phyloP scores from a whole-genome alignment of 2,888 invertebrate species.

The Phasia obesa region DNA sequence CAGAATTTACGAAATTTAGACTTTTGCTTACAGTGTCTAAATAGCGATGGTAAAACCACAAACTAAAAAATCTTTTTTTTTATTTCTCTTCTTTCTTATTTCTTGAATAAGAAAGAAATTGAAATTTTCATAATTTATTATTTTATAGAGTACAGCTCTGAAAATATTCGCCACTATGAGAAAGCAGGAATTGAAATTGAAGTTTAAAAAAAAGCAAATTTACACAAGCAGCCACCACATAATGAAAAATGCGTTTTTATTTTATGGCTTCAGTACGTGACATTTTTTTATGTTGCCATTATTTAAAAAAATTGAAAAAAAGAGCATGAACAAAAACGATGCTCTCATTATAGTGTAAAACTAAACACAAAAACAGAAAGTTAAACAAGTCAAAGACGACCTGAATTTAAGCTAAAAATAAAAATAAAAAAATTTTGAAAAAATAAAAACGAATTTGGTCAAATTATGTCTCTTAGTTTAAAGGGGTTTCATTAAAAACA shows the following conservation, averaged over 20 bases:
- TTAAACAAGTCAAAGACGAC: background rate
- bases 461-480: too few relatives aligned
- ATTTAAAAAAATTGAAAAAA: conserved; percentile 19
- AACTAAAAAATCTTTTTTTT: too few relatives aligned
- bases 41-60: too few relatives aligned
- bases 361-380: background rate
- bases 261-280: conserved; percentile 62
- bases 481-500: too few relatives aligned
- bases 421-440: too few relatives aligned
- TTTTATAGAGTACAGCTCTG: conserved; percentile 8
- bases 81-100: too few relatives aligned
- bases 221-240: conserved; percentile 30
- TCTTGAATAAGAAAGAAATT: too few relatives aligned
- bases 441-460: too few relatives aligned
- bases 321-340: background rate
- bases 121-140: too few relatives aligned
- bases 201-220: conserved; percentile 8
- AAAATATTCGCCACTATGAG: conserved; percentile 7
- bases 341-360: conserved; percentile 16
- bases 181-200: conserved; percentile 1
- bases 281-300: conserved; percentile 49
- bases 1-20: too few relatives aligned
- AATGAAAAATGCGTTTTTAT: conserved; percentile 62
- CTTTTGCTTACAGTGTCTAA: too few relatives aligned
- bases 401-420: too few relatives aligned